These are phyloP conservation scores for Mercenaria mercenaria DNA, from an alignment of 1,140 invertebrate species.

Conservation along the genomic window DNA sequence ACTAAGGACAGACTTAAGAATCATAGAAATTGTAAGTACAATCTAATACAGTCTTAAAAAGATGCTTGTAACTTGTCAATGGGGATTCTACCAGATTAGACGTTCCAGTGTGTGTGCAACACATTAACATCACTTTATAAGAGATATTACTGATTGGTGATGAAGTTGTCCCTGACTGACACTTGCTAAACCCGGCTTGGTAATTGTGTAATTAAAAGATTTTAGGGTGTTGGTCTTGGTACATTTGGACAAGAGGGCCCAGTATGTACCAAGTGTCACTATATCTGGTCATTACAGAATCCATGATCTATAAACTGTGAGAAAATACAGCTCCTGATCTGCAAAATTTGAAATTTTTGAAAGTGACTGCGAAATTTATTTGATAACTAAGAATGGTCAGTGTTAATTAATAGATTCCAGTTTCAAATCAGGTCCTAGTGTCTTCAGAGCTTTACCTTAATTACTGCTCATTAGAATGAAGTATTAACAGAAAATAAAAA, in stretches of 20 bases:
- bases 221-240: slow-evolving; percentile 4
- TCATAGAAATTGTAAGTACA: neutral
- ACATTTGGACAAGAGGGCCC: neutral
- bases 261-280: neutral
- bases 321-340: too few relatives aligned
- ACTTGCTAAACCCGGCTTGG: neutral
- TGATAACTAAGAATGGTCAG: too few relatives aligned
- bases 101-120: neutral
- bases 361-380: too few relatives aligned
- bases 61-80: neutral
- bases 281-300: too few relatives aligned
- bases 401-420: too few relatives aligned
- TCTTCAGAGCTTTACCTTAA: too few relatives aligned
- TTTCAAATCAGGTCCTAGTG: too few relatives aligned
- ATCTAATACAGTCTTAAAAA: neutral
- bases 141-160: slow-evolving; percentile 8
- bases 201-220: slow-evolving; percentile 4
- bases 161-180: neutral
- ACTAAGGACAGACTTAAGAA: neutral
- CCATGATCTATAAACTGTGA: too few relatives aligned
- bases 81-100: neutral
- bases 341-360: too few relatives aligned
- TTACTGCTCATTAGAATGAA: too few relatives aligned
- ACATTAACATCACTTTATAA: neutral
- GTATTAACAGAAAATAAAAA: too few relatives aligned